Base-by-base conservation (phyloP, 37 sponge, comb jelly and placozoan genomes). In the Tethya wilhelma region DNA sequence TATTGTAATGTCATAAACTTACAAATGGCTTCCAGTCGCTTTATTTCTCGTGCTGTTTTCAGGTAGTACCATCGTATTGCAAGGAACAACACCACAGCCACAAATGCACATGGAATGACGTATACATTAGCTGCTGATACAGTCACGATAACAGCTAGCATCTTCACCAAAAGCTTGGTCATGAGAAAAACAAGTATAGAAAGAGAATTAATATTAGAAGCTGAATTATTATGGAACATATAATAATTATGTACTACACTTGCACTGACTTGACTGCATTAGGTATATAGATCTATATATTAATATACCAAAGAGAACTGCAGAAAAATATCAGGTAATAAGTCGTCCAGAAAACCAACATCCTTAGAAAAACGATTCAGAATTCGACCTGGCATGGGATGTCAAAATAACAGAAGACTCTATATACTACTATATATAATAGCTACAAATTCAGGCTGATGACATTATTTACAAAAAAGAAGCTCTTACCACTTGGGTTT, bases 321-420 rank as follows among this genome's bases (percentile, higher is more conserved):
- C 69, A 43, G 79, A 41, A 83, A 87, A 38, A 44, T 38, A 40
- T 53, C 82, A 4, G 94, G 94, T 23, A 93, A 59, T 19, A 84
- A 30, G 36, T 86, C 87, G 32, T 93, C 94, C 42, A 93, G 58
- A 32, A 89, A 79, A 0, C 84, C 80, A 64, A 90, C 36, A 39
- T 93, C 94, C 69, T 93, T 93, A 1, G 94, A 85, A 39, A 93
- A 93, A 4, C 91, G 49, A 65, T 93, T 93, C 69, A 89, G 71
- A 11, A 93, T 77, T 46, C 87, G 83, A 33, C 93, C 93, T 92
- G 55, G 32, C 4, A 30, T 29, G 11, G 14, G 34, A 65, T 4
- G 66, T 65, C 6, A 59, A 19, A 59, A 59, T 25, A 59, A 19
- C 7, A 59, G 25, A n/a, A n/a, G n/a, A n/a, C n/a, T n/a, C n/a